Base-by-base conservation (phyloP, 1,140 invertebrate species). In the Dufourea novaeangliae region DNA sequence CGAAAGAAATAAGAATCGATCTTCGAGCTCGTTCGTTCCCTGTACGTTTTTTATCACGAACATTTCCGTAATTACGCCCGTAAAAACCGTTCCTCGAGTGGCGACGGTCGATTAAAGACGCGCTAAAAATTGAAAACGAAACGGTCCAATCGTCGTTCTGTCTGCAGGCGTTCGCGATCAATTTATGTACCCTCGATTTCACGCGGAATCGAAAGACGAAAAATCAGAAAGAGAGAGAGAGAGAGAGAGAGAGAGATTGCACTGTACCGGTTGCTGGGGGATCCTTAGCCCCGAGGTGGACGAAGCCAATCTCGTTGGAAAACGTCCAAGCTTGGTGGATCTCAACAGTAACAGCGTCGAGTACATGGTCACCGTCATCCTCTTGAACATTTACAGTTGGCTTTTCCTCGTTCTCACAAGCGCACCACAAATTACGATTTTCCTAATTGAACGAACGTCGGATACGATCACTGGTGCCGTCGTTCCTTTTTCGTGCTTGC, bases 291-390 rank as follows among this genome's bases (percentile, higher is more conserved):
- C 78, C 27, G 75, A 61, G 11, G 82, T 66, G 39, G 79, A 76
- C 44, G 87, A 86, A 20, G 78, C 71, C 54, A 83, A 80, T 79
- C 84, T 86, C 34, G 56, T 56, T 59, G 54, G 29, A 39, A 37
- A 74, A 27, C 68, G 69, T 27, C 80, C 79, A 66, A 87, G 32
- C 27, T 62, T 79, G 39, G 37, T 64, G 54, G 78, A 83, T 52
- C 77, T 86, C 56, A 61, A 56, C 52, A 82, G 52, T 20, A 82
- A 37, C 39, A 88, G 56, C n/a, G 64, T 69, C 59, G 78, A 73
- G 62, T 86, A 89, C 88, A 89, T 89, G 59, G 52, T 75, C 57
- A 52, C 71, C 63, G 64, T 62, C n/a, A n/a, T n/a, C n/a, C 67
- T 52, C 27, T 75, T 76, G 17, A 41, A 67, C 52, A 74, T 22